A percentile compares a stretch with the other conserved stretches of the same genome.
Conservation (phyloP, 1,140 invertebrate genomes). For the Papilio dardanus region DNA sequence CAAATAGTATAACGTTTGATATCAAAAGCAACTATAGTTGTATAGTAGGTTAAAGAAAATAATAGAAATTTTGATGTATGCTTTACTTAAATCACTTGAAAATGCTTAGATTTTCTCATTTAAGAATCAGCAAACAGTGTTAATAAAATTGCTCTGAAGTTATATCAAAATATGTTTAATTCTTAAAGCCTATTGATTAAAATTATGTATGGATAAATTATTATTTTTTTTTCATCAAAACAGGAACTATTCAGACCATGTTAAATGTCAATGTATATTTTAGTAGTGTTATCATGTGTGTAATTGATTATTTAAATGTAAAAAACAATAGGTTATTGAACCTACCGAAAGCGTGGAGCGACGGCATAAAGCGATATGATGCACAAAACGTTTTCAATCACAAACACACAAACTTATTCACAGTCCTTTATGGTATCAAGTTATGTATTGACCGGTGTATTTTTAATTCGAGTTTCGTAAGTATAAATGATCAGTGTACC, state of each 20-base stretch:
- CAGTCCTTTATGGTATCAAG: constrained; percentile 59
- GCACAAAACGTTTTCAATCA: constrained; percentile 54
- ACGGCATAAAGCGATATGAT: constrained; percentile 47
- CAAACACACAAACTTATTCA: constrained; percentile 60
- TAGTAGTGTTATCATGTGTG: constrained; percentile 30
- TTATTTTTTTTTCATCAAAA: too few species aligned
- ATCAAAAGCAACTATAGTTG: too few species aligned
- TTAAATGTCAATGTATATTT: constrained; percentile 31
- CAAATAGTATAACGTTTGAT: too few species aligned
- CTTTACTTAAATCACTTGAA: too few species aligned
- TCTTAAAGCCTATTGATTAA: neutral
- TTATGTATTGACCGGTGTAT: constrained; percentile 56
- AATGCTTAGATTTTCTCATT: too few species aligned
- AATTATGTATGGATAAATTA: too few species aligned
- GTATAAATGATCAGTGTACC: constrained; percentile 66
- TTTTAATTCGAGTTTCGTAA: constrained; percentile 75
- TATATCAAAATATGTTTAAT: neutral
- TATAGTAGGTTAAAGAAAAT: too few species aligned
- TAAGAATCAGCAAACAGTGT: neutral
- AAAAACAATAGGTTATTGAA: constrained; percentile 39
- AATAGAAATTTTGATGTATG: too few species aligned
- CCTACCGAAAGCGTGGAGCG: constrained; percentile 65
- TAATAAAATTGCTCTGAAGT: neutral
- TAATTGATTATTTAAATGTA: neutral
- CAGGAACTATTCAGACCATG: too few species aligned